Evolutionary conservation across 1,140 invertebrate species (phyloP).

Genomic region (Drosophila triauraria): DNA sequence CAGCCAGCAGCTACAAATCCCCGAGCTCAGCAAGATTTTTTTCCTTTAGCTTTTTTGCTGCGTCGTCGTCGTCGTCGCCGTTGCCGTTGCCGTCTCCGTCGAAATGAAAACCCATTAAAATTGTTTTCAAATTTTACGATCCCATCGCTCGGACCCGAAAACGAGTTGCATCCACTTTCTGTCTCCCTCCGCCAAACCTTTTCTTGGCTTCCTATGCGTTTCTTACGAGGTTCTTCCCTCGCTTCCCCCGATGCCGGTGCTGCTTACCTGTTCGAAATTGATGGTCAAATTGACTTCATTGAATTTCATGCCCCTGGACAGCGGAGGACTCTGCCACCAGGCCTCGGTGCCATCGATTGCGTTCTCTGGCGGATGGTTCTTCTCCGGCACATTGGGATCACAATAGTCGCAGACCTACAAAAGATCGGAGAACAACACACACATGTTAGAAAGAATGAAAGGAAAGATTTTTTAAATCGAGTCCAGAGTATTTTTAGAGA

Average conservation of each 20-base stretch:
- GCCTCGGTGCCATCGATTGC: constrained; percentile 97
- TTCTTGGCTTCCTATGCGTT: constrained; percentile 25
- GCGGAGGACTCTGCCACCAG: constrained; percentile 99
- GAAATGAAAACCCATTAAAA: constrained; percentile 81
- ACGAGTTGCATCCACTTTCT: constrained; percentile 58
- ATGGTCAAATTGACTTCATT: constrained; percentile 99
- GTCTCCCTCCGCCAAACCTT: constrained; percentile 9
- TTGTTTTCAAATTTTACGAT: constrained; percentile 75
- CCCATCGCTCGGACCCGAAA: constrained; percentile 46
- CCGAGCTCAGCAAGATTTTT: constrained; percentile 70
- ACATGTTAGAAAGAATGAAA: constrained; percentile 34
- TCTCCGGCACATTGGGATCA: constrained; percentile 90
- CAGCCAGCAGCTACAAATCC: constrained; percentile 35
- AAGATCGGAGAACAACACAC: constrained; percentile 23
- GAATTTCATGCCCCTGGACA: constrained; percentile 98
- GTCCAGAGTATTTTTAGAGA: constrained; percentile 65
- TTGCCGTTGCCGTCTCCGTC: constrained; percentile 33
- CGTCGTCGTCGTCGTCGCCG: constrained; percentile 12
- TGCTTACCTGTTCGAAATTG: constrained; percentile 95
- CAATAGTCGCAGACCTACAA: constrained; percentile 96
- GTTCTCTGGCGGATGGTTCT: constrained; percentile 94
- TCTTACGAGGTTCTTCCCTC: constrained; percentile 34
- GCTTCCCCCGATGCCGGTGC: neutral
- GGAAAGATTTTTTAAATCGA: constrained; percentile 15
- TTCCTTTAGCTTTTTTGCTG: constrained; percentile 49